A percentile compares a stretch with the other conserved stretches of the same genome.
phyloP scores from a whole-genome alignment of 2,113 vertebrate species.

The Otis tarda region DNA sequence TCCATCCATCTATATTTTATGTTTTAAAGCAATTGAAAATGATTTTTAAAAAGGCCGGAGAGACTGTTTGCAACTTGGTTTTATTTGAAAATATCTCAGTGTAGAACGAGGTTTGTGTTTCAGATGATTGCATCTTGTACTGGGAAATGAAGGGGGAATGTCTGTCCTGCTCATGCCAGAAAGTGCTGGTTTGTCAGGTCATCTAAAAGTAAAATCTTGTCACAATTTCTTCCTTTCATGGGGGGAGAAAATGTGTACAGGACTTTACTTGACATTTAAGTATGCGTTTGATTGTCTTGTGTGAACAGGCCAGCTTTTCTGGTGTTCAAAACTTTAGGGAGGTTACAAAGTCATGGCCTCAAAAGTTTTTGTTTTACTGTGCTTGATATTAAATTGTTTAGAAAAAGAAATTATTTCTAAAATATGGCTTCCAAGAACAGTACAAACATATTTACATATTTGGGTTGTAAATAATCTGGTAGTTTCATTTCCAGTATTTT shows the following conservation, averaged over 20 bases:
- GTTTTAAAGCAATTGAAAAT: background rate
- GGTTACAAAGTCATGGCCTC: constrained; percentile 42
- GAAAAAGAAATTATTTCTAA: background rate
- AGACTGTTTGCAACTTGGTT: constrained; percentile 36
- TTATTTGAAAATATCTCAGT: constrained; percentile 4
- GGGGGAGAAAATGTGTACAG: background rate
- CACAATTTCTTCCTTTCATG: background rate
- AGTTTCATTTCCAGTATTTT: background rate
- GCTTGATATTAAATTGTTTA: background rate
- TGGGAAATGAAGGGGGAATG: constrained; percentile 13
- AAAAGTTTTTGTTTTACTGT: constrained; percentile 21
- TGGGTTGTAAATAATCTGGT: background rate
- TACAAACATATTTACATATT: background rate
- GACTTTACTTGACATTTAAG: background rate
- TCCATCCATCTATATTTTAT: constrained; percentile 35
- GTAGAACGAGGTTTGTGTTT: constrained; percentile 39
- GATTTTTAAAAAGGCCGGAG: constrained; percentile 29
- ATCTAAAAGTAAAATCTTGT: constrained; percentile 10
- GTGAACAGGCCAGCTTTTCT: constrained; percentile 30
- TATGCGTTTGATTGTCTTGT: background rate
- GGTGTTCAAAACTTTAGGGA: constrained; percentile 41
- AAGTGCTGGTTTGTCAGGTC: constrained; percentile 16
- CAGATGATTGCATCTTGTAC: constrained; percentile 19
- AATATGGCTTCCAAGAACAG: background rate
- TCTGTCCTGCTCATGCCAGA: constrained; percentile 12